These are phyloP conservation scores for Dynastes maya DNA, from an alignment of 2,888 invertebrate genomes.

Conservation along the genomic window DNA sequence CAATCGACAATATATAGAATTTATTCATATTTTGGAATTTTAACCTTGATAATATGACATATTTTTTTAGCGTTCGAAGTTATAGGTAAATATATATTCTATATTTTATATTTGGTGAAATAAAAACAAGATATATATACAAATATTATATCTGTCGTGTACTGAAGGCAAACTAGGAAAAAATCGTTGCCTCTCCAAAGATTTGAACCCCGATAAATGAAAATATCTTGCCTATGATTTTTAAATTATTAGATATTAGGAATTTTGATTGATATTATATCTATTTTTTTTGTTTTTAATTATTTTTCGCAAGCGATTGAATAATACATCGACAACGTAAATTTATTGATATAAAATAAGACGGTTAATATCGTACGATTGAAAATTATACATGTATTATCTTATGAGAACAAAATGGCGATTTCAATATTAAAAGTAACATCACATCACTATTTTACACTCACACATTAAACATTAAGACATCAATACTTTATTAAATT, in stretches of 20 bases:
- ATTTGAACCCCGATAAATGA: slow-evolving; percentile 2
- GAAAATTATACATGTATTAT: too few relatives aligned
- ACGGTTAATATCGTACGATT: too few relatives aligned
- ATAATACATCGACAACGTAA: too few relatives aligned
- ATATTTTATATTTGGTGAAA: neutral
- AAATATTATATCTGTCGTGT: neutral
- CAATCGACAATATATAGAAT: neutral
- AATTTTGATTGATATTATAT: neutral
- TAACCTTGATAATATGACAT: slow-evolving; percentile 5
- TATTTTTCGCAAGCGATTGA: neutral
- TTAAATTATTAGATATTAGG: slow-evolving; percentile 5
- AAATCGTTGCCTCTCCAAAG: slow-evolving; percentile 4
- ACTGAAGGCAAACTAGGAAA: neutral
- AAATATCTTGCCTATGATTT: slow-evolving; percentile 3
- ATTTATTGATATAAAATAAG: too few relatives aligned
- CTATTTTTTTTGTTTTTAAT: neutral
- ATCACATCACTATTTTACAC: too few relatives aligned
- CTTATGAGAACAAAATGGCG: too few relatives aligned
- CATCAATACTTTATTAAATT: too few relatives aligned
- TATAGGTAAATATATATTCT: neutral
- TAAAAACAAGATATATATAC: neutral
- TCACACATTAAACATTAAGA: too few relatives aligned
- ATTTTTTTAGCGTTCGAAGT: neutral
- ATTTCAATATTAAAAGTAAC: too few relatives aligned
- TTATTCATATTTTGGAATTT: slow-evolving; percentile 1